Conservation (phyloP, 2,888 invertebrate genomes). For the Andrena dorsata region DNA sequence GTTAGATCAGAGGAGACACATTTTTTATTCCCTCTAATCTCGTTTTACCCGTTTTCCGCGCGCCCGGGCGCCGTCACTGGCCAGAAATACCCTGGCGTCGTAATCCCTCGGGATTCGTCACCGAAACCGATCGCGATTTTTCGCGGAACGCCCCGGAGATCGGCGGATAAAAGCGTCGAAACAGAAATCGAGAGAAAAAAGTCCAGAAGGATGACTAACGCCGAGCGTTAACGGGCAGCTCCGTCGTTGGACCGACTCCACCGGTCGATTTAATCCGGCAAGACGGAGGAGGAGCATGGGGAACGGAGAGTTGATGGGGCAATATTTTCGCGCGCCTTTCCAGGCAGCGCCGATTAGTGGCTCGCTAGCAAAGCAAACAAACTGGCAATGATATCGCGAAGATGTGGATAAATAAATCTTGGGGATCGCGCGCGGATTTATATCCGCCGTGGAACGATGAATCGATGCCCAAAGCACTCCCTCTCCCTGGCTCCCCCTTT, state of each 20-base stretch:
- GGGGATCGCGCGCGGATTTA: conserved; percentile 26
- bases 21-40: not conserved
- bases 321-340: conserved; percentile 11
- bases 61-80: not conserved
- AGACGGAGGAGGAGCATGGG: not conserved
- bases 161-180: not conserved
- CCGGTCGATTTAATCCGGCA: not conserved
- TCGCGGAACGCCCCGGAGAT: not conserved
- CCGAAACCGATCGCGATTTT: not conserved
- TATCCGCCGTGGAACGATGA: conserved; percentile 21
- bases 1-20: not conserved
- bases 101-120: conserved; percentile 17
- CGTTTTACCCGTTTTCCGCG: not conserved
- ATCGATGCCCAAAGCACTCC: not conserved
- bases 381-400: conserved; percentile 22
- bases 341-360: conserved; percentile 26
- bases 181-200: not conserved
- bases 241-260: not conserved
- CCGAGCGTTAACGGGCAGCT: not conserved
- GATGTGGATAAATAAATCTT: conserved; percentile 50
- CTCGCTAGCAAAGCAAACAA: conserved; percentile 42
- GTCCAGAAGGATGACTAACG: not conserved
- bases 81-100: conserved; percentile 10
- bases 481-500: not conserved
- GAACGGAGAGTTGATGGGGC: conserved; percentile 13